Base-by-base conservation (phyloP, 2,797 vertebrate genomes). In the Sebastolobus altivelis region DNA sequence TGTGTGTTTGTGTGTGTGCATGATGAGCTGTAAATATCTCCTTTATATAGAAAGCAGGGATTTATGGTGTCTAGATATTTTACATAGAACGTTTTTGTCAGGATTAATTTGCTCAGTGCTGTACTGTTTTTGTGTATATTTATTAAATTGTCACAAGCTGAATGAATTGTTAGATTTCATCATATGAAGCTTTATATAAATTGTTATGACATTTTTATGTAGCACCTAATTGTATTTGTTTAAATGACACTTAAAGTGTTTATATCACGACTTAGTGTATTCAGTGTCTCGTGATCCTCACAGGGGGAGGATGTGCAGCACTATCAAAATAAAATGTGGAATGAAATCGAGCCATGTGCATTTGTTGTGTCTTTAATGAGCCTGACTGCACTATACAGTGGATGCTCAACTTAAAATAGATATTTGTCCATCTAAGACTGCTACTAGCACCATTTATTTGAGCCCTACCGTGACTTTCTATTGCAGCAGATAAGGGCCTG, bases 71-170 rank as follows among this genome's bases (percentile, higher is more conserved):
- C 22, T 70, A 8, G 37, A 46, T 68, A 38, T 70, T 75, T 72
- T 16, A 63, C 3, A 77, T 81, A 43, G 5, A 4, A 65, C 7
- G 4, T 2, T 35, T 79, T 72, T 67, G 10, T 54, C 27, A 14
- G 14, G 25, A 18, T 62, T 27, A 1, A 12, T 63, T 77, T 33
- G 12, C 60, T 78, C 29, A 62, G 4, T 75, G 27, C 52, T 85
- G 49, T 80, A 14, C 29, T 72, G 20, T 68, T 12, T 81, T 77
- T 82, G 76, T 91, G n/a, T 76, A 43, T 91, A 89, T 91, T 92
- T 90, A 93, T 93, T 88, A 3, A 87, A 52, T 52, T 52, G 20
- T 52, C 49, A n/a, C 49, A 52, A 25, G 5, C 11, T 72, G 27
- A 59, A 74, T 75, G 20, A 35, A 68, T 56, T 75, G n/a, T 63